Evolutionary conservation across 2,113 vertebrate species (phyloP), one percentile per base, ranked within the genome.

Genomic region (Rynchops niger): DNA sequence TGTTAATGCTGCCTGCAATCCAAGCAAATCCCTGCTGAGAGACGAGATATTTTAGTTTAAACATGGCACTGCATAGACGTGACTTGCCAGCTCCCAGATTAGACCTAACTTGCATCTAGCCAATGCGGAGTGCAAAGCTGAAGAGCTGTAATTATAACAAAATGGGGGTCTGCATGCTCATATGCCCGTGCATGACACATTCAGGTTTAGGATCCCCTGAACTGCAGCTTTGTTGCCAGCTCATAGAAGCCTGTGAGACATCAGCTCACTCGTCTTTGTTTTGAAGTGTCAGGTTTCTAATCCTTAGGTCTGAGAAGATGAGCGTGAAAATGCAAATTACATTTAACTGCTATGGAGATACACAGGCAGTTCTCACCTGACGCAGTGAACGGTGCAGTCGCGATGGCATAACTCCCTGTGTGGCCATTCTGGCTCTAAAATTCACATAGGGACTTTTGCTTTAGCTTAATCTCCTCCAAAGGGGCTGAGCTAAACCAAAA

Each of bases 11-110:
- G 32, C 76, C 53, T 92, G 63, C 71, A 88, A 15, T 71, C 40
- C 56, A 80, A 36, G 66, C n/a, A 88, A 89, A 88, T 95, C 76
- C 34, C 77, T 66, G 66, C 40, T 90, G 91, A 95, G 55, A 86
- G 89, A 90, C 43, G 50, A 55, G 56, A 14, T 45, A n/a, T 55
- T 93, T 90, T 87, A 52, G 17, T 78, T 86, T 56, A 70, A 86
- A 56, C 23, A 40, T 0, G 0, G 66, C 40, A 59, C 82, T 74
- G 71, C n/a, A 6, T 45, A 43, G 58, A 71, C 47, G 12, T 47
- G 67, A 70, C 45, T 86, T 66, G 45, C 40, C 42, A 42, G 50
- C 77, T 86, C 45, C 25, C 45, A 69, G 49, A 18, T 82, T n/a
- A 82, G 77, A 65, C 66, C 65, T 32, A 19, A 18, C n/a, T 74